These are phyloP conservation scores for Nilaparvata lugens DNA, from an alignment of 1,140 invertebrate species.

Conservation along the genomic window DNA sequence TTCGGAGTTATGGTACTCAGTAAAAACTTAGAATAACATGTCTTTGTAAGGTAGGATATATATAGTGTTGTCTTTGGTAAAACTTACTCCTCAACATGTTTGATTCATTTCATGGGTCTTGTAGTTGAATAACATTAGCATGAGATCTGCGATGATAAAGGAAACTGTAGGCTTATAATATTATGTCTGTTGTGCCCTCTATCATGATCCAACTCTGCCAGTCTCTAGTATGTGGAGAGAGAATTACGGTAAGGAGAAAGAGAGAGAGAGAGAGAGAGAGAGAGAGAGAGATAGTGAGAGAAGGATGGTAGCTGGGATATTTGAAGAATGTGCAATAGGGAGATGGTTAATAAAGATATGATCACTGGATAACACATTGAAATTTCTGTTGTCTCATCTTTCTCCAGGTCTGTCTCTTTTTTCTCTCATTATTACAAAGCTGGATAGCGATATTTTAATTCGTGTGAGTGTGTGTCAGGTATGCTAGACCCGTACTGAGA, in stretches of 20 bases:
- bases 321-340: background rate
- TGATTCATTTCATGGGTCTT: no score
- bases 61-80: no score
- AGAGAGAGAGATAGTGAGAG: constrained; percentile 12
- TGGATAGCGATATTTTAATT: background rate
- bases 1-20: no score
- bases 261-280: constrained; percentile 7
- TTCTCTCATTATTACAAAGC: background rate
- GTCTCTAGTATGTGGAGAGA: background rate
- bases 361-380: no score
- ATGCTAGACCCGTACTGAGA: no score
- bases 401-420: background rate
- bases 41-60: no score
- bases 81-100: no score
- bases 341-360: background rate
- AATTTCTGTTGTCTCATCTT: background rate
- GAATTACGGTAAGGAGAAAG: constrained; percentile 2
- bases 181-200: background rate
- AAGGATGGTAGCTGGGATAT: background rate
- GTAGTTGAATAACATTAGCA: no score
- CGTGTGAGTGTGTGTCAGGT: no score
- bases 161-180: no score
- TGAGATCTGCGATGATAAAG: no score
- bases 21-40: no score
- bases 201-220: background rate